phyloP scores from a whole-genome alignment of 2,113 vertebrate genomes.

The Nestor notabilis region DNA sequence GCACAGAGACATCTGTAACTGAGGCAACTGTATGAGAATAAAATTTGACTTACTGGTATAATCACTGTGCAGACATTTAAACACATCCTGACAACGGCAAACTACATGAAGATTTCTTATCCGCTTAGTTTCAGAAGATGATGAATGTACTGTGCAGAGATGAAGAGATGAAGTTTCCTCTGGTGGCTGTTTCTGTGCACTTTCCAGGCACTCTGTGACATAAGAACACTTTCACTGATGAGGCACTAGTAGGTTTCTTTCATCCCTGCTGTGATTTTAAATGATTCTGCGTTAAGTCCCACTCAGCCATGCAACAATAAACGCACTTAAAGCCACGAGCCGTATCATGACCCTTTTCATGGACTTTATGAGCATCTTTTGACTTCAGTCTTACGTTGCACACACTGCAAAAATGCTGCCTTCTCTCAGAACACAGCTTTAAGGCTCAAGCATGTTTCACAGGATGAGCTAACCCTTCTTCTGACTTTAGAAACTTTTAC shows the following conservation, averaged over 20 bases:
- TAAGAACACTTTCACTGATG: conserved; percentile 3
- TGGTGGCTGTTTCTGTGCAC: not conserved
- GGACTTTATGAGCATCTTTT: conserved; percentile 1
- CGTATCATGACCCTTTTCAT: not conserved
- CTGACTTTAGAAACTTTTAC: not conserved
- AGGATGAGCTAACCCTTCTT: not conserved
- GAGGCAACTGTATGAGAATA: not conserved
- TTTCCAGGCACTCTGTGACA: conserved; percentile 6
- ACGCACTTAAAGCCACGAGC: conserved; percentile 32
- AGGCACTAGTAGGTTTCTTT: conserved; percentile 17
- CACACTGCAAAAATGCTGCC: not conserved
- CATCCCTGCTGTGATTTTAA: conserved; percentile 25
- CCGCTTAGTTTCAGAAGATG: conserved; percentile 3
- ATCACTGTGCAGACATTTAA: conserved; percentile 7
- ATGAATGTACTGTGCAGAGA: not conserved
- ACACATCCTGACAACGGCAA: not conserved
- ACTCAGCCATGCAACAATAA: conserved; percentile 31
- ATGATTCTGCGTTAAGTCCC: conserved; percentile 63
- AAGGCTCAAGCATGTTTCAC: not conserved
- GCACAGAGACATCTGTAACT: not conserved
- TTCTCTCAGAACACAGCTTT: not conserved
- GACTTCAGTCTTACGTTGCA: not conserved
- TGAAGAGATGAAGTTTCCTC: not conserved
- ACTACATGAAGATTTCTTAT: conserved; percentile 7
- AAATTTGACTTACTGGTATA: conserved; percentile 53